A percentile compares a stretch with the other conserved stretches of the same genome.
Conservation (phyloP, 2,888 invertebrate species). For the Drosophila anomalipes region DNA sequence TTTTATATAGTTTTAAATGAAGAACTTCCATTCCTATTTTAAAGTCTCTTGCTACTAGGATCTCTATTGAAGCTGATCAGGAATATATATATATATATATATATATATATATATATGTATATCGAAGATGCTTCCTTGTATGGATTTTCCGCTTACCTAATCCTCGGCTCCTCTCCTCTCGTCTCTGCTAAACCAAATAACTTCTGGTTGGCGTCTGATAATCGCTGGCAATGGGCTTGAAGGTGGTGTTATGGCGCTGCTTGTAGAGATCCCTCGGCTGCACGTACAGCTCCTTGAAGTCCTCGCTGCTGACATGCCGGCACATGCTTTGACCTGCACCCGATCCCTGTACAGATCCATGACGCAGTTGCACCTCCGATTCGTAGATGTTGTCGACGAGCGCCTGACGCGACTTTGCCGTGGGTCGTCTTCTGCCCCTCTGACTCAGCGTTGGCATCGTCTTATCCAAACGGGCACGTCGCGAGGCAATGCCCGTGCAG, state of each 20-base stretch:
- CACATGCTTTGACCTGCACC: conserved; percentile 30
- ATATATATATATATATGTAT: background rate
- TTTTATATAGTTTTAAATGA: no score
- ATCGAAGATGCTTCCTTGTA: background rate
- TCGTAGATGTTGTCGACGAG: conserved; percentile 84
- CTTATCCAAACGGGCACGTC: conserved; percentile 55
- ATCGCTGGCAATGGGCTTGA: conserved; percentile 81
- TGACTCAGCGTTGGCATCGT: conserved; percentile 22
- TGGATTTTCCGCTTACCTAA: background rate
- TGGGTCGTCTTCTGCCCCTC: conserved; percentile 33
- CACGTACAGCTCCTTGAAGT: conserved; percentile 82
- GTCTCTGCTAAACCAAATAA: conserved; percentile 78
- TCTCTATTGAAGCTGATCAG: no score
- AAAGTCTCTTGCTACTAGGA: no score
- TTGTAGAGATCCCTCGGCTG: conserved; percentile 84
- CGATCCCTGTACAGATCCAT: conserved; percentile 18
- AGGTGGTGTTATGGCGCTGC: conserved; percentile 82
- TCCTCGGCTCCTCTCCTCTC: background rate
- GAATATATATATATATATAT: no score
- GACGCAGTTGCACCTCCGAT: conserved; percentile 77
- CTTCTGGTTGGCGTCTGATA: conserved; percentile 81
- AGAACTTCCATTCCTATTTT: no score
- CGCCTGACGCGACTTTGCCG: conserved; percentile 73
- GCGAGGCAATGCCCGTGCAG: conserved; percentile 87
- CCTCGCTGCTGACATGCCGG: conserved; percentile 70